Base-by-base conservation (phyloP, 1,140 invertebrate genomes). In the Pseudomyrmex flavicornis region DNA sequence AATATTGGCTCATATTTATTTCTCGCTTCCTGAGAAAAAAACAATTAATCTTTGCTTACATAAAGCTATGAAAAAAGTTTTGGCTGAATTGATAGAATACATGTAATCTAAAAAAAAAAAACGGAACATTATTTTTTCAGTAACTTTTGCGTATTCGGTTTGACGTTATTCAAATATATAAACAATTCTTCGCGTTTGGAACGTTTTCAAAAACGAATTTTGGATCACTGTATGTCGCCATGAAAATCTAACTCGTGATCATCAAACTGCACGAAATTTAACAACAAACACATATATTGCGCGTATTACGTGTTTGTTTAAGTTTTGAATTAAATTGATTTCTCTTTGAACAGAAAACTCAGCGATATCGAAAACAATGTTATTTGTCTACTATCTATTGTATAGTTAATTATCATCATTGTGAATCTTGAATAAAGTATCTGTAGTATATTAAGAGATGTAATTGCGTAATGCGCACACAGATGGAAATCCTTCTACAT, bases 161-260 rank as follows among this genome's bases (percentile, higher is more conserved):
- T 35, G 44, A 35, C 8, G 35, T 80, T 50, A 44, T 3, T 26
- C 2, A 72, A 59, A 72, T 17, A 70, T 10, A 10, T 4, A 8
- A 22, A 17, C 20, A 50, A 20, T 72, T 70, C 61, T 59, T 59
- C 44, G 9, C 2, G 44, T 13, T 48, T 2, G 20, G 1, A 13
- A 58, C 17, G 26, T 69, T 56, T 48, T 12, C 12, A 12, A 58
- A 59, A 79, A 70, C 2, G 20, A 79, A 70, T 70, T 66, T 20
- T n/a, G 13, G 62, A 20, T 76, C 13, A 48, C 10, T 15, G 13
- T 58, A 48, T 0, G 13, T 77, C 1, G 5, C 13, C 5, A 68
- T 7, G n/a, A 10, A 50, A 2, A 17, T 2, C 7, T 48, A 26
- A 58, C 2, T n/a, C 63, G 8, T 17, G 5, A 7, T 70, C 20